phyloP scores from a whole-genome alignment of 2,888 invertebrate genomes.

The Lamellibrachia satsuma region DNA sequence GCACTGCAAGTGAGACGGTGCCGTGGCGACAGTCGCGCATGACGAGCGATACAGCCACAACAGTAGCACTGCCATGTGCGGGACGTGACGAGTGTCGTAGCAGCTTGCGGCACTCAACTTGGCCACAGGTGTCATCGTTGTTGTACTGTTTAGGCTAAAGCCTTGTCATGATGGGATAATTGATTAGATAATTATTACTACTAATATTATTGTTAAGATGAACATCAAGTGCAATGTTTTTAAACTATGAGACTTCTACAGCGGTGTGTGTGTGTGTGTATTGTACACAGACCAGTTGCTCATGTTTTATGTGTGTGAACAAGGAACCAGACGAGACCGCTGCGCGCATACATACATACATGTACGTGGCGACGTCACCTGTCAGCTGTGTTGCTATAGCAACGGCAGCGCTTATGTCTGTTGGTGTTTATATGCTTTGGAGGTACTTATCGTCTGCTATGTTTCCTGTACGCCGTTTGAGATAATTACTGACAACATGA shows the following conservation, averaged over 20 bases:
- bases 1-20: not conserved
- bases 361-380: not conserved
- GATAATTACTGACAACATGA: slow-evolving; percentile 34
- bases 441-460: slow-evolving; percentile 33
- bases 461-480: slow-evolving; percentile 34
- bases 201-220: slow-evolving; percentile 17
- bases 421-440: slow-evolving; percentile 29
- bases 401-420: slow-evolving; percentile 9
- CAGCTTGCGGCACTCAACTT: not conserved
- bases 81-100: not conserved
- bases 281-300: slow-evolving; percentile 8
- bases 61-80: slow-evolving; percentile 8
- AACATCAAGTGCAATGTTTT: slow-evolving; percentile 17
- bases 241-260: slow-evolving; percentile 13
- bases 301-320: slow-evolving; percentile 12
- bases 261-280: not conserved
- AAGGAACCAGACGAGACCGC: not conserved
- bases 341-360: not conserved
- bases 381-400: slow-evolving; percentile 1
- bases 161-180: slow-evolving; percentile 17
- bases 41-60: slow-evolving; percentile 21
- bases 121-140: not conserved
- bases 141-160: slow-evolving; percentile 13
- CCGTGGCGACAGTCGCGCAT: slow-evolving; percentile 14
- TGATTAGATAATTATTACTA: slow-evolving; percentile 17